Evolutionary conservation across 2,797 vertebrate species (phyloP).

Genomic region (Dendrocincla fuliginosa): DNA sequence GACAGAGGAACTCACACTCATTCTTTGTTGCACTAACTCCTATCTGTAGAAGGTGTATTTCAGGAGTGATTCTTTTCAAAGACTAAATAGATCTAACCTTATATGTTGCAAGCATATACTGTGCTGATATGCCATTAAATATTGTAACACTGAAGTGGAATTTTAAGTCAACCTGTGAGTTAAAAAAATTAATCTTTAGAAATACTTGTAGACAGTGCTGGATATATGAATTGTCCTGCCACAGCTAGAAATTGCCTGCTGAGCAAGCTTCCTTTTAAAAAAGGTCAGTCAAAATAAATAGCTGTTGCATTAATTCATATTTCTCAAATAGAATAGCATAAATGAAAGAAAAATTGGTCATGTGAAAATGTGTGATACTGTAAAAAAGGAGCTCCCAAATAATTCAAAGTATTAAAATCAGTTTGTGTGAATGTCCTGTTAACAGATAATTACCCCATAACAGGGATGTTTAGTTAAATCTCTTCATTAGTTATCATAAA

Average conservation of each 20-base stretch:
- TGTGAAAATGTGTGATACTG: fast-evolving
- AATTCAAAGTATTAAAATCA: not conserved
- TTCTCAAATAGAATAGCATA: not conserved
- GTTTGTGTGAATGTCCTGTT: not conserved
- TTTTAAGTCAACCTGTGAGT: not conserved
- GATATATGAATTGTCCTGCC: not conserved
- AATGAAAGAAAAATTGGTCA: not conserved
- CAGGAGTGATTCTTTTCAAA: not conserved
- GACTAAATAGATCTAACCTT: not conserved
- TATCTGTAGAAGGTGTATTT: not conserved
- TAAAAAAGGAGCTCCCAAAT: not conserved
- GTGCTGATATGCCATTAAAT: not conserved
- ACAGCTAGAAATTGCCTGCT: not conserved
- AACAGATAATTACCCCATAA: not conserved
- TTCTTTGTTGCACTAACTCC: not conserved
- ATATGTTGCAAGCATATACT: not conserved
- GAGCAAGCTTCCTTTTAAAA: not conserved
- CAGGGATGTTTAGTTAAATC: not conserved
- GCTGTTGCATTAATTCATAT: not conserved
- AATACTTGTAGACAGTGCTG: not conserved
- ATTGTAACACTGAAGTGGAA: not conserved
- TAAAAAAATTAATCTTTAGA: not conserved
- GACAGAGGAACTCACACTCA: fast-evolving
- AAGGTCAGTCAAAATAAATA: not conserved
- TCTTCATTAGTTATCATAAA: not conserved